These are phyloP conservation scores for Oxyruncus cristatus DNA, from an alignment of 2,113 vertebrate genomes.

Conservation along the genomic window DNA sequence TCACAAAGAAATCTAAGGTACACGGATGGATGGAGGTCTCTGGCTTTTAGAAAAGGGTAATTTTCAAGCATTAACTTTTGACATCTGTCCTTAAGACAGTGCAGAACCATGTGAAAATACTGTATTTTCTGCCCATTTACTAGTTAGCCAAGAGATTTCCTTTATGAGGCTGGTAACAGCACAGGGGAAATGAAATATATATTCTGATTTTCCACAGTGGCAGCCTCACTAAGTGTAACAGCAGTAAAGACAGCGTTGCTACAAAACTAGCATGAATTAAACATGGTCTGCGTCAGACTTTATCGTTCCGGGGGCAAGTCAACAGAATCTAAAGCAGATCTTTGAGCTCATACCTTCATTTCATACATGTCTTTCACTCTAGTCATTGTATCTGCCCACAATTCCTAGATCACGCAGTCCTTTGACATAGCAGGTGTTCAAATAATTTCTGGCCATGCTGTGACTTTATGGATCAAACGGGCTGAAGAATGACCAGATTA, in stretches of 20 bases:
- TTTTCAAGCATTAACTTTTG: not conserved
- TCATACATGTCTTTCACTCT: not conserved
- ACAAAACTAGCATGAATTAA: not conserved
- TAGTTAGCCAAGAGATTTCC: not conserved
- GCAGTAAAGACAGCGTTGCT: not conserved
- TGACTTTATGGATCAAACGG: not conserved
- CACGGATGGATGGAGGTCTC: fast-evolving
- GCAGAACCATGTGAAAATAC: not conserved
- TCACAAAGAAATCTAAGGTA: not conserved
- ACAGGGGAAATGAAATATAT: not conserved
- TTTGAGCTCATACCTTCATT: not conserved
- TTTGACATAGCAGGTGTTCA: not conserved
- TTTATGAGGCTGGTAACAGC: not conserved
- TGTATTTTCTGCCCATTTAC: not conserved
- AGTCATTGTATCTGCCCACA: not conserved
- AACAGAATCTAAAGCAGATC: not conserved
- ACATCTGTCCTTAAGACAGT: not conserved
- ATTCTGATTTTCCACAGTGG: not conserved
- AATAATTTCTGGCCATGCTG: not conserved
- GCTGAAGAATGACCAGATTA: not conserved
- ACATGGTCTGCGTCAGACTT: not conserved
- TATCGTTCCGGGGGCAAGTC: not conserved
- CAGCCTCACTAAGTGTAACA: not conserved
- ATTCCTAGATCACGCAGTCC: not conserved
- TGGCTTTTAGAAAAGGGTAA: not conserved